Evolutionary conservation across 2,113 vertebrate species (phyloP).

Genomic region (Toxostoma redivivum): DNA sequence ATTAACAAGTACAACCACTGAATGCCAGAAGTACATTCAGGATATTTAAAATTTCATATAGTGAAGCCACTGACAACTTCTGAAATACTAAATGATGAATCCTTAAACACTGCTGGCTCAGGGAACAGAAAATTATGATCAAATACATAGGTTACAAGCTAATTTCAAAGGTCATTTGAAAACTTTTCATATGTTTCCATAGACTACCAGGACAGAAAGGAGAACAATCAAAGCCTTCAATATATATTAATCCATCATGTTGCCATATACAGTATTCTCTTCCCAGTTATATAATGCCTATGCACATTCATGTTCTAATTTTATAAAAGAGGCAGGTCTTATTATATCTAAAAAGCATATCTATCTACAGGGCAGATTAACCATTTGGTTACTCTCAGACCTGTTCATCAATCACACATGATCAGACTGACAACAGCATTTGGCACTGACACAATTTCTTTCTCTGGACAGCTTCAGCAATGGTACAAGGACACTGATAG

Average conservation of each 20-base stretch:
- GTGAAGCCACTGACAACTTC: not conserved
- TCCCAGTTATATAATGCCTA: conserved; percentile 16
- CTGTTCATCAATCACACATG: not conserved
- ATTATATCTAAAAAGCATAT: not conserved
- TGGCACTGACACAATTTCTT: not conserved
- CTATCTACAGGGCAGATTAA: not conserved
- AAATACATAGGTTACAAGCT: not conserved
- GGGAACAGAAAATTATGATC: not conserved
- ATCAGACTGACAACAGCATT: not conserved
- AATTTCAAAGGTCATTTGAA: conserved; percentile 3
- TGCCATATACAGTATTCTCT: not conserved
- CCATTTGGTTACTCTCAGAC: not conserved
- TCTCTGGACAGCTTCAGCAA: not conserved
- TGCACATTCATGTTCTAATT: conserved; percentile 28
- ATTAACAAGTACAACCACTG: conserved; percentile 27
- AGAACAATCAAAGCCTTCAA: not conserved
- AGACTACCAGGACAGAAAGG: not conserved
- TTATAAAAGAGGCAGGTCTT: conserved; percentile 6
- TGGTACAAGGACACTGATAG: not conserved
- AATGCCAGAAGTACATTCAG: conserved; percentile 2
- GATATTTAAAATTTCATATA: conserved; percentile 22
- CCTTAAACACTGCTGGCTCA: not conserved
- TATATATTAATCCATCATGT: not conserved
- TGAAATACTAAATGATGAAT: not conserved
- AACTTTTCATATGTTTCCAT: not conserved